phyloP scores from a whole-genome alignment of 2,113 vertebrate genomes.

The Pelobates fuscus region DNA sequence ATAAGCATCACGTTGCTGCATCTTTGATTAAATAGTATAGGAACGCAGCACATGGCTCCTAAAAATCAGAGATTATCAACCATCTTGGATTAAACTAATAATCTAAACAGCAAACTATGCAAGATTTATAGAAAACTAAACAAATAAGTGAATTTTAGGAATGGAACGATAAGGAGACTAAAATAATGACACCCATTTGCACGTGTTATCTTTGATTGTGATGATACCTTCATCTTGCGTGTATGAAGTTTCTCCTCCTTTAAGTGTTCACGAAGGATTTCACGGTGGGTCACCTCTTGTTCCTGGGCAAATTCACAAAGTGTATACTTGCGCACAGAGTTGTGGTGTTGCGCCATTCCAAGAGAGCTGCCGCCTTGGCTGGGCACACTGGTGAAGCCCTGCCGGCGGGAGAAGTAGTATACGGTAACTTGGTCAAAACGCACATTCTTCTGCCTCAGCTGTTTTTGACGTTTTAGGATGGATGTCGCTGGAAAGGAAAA shows the following conservation, averaged over 20 bases:
- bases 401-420: slow-evolving; percentile 92
- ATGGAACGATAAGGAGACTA: too few relatives aligned
- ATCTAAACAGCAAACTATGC: too few relatives aligned
- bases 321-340: slow-evolving; percentile 86
- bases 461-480: slow-evolving; percentile 88
- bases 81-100: too few relatives aligned
- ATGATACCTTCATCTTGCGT: slow-evolving; percentile 88
- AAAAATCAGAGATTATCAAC: too few relatives aligned
- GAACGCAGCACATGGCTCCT: too few relatives aligned
- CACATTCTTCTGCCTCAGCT: slow-evolving; percentile 81
- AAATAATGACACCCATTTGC: too few relatives aligned
- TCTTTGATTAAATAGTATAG: too few relatives aligned
- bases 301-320: slow-evolving; percentile 94
- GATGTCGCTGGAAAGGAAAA: slow-evolving; percentile 78
- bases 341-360: slow-evolving; percentile 93
- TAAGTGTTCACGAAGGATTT: slow-evolving; percentile 87
- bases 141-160: too few relatives aligned
- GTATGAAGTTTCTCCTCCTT: slow-evolving; percentile 93
- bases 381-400: slow-evolving; percentile 98
- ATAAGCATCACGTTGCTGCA: too few relatives aligned
- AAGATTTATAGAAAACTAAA: too few relatives aligned
- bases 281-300: slow-evolving; percentile 87
- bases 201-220: too few relatives aligned
- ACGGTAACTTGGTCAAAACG: slow-evolving; percentile 95
- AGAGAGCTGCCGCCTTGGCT: slow-evolving; percentile 96